A percentile compares a stretch with the other conserved stretches of the same genome.
phyloP scores from a whole-genome alignment of 2,888 invertebrate species.

The Druceiella hillmani region DNA sequence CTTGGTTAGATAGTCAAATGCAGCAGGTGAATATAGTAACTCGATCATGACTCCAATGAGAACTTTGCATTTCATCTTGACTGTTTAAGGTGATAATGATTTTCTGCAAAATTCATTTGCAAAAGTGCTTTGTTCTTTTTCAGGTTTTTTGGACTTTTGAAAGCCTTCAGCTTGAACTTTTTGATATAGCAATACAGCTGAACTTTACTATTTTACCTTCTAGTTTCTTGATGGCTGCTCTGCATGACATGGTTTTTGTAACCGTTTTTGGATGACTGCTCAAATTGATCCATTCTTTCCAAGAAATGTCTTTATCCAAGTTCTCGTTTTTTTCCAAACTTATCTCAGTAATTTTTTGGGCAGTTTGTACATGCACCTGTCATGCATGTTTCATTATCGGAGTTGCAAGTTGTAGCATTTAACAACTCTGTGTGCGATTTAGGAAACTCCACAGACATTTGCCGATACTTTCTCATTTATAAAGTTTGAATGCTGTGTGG shows the following conservation, averaged over 20 bases:
- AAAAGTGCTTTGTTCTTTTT: conserved; percentile 10
- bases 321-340: conserved; percentile 5
- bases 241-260: conserved; percentile 8
- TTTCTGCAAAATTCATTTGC: too few relatives aligned
- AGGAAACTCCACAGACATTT: conserved; percentile 10
- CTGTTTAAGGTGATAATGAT: conserved; percentile 1
- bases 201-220: conserved; percentile 10
- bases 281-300: conserved; percentile 9
- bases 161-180: conserved; percentile 7
- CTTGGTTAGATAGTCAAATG: conserved; percentile 2
- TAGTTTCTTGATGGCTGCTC: conserved; percentile 8
- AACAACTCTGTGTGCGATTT: conserved; percentile 9
- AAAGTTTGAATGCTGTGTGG: conserved; percentile 9
- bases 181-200: conserved; percentile 6
- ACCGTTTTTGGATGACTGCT: conserved; percentile 7
- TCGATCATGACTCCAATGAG: conserved; percentile 9
- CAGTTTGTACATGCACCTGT: conserved; percentile 9
- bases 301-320: conserved; percentile 5
- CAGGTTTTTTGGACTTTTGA: conserved; percentile 7
- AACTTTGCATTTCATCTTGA: conserved; percentile 9
- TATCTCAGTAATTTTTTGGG: conserved; percentile 8
- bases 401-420: conserved; percentile 8
- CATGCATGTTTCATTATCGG: conserved; percentile 12
- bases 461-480: conserved; percentile 5
- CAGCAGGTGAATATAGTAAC: conserved; percentile 8